phyloP scores from a whole-genome alignment of 2,797 vertebrate species.

The Propithecus deckenii region DNA sequence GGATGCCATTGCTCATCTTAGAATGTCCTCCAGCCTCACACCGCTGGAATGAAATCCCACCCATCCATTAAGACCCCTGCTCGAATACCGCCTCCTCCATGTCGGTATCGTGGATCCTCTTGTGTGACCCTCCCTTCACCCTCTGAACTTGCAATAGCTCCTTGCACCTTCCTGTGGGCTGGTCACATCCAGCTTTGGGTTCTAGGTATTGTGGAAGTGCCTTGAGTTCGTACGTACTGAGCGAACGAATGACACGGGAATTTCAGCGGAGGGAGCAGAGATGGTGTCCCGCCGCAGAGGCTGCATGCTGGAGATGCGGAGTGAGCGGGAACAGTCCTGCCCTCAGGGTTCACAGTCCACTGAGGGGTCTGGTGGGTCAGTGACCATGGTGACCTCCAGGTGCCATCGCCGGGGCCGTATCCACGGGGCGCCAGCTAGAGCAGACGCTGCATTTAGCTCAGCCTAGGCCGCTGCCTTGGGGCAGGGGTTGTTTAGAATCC shows the following conservation, averaged over 20 bases:
- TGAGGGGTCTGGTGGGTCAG: neutral
- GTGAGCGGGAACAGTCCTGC: neutral
- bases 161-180: neutral
- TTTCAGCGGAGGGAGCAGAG: neutral
- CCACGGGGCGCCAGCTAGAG: fast-evolving
- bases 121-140: too few relatives aligned
- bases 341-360: too few relatives aligned
- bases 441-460: neutral
- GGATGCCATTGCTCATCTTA: neutral
- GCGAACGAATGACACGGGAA: neutral
- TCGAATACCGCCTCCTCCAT: neutral
- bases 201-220: neutral
- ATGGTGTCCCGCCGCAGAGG: neutral
- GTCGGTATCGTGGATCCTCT: neutral
- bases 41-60: neutral
- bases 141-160: neutral
- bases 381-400: too few relatives aligned
- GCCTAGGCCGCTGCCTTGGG: neutral
- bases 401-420: too few relatives aligned
- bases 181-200: neutral
- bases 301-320: fast-evolving
- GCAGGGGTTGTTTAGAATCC: neutral
- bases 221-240: neutral
- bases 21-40: neutral
- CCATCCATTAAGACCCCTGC: neutral